phyloP scores from a whole-genome alignment of 92 coral and sea anemone species.

The Porites rus region DNA sequence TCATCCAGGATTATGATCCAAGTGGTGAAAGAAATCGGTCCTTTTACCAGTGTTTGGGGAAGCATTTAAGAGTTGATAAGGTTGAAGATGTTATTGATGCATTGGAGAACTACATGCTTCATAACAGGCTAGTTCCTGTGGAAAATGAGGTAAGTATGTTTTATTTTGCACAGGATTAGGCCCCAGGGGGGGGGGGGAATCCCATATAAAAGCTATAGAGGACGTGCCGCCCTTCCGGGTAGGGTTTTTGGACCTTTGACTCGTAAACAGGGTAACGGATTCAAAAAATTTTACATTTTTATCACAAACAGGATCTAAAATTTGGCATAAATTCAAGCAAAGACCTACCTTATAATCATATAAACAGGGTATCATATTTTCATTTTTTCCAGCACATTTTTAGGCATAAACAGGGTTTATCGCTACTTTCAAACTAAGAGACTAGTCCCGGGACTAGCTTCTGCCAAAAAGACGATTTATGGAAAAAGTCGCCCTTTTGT shows the following conservation, averaged over 20 bases:
- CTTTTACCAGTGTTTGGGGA: conserved; percentile 28
- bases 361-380: conserved; percentile 18
- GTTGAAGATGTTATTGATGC: conserved; percentile 24
- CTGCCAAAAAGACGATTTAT: no score
- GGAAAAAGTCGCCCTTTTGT: no score
- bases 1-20: conserved; percentile 24
- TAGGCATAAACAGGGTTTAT: background rate
- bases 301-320: conserved; percentile 14
- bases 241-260: conserved; percentile 25
- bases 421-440: no score
- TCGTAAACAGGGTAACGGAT: conserved; percentile 18
- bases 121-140: conserved; percentile 29
- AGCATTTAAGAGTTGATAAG: conserved; percentile 22
- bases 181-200: conserved; percentile 6
- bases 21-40: conserved; percentile 26
- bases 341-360: background rate
- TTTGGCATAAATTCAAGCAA: background rate
- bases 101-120: conserved; percentile 27
- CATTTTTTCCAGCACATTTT: conserved; percentile 2
- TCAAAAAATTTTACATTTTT: conserved; percentile 6
- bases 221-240: conserved; percentile 26
- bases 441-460: no score
- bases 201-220: conserved; percentile 20
- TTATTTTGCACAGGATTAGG: conserved; percentile 13
- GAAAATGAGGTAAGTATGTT: conserved; percentile 23